Evolutionary conservation across 2,888 invertebrate species (phyloP), one percentile per base, ranked within the genome.

Genomic region (Acronicta aceris): DNA sequence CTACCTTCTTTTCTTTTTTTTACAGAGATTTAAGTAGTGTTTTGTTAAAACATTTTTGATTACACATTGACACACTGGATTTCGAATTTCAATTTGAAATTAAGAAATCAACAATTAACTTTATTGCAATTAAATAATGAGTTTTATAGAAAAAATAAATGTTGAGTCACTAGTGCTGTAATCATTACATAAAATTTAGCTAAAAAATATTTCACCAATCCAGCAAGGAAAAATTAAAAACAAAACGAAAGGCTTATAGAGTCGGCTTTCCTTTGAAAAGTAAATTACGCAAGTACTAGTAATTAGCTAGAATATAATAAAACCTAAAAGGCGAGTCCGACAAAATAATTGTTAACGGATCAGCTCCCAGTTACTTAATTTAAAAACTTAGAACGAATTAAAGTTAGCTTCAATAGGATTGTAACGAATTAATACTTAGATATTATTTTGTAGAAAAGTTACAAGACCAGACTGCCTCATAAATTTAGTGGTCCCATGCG

Each of bases 211-310:
- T 25, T 49, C 15, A 4, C 13, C 30, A 40, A 41, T 33, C n/a
- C 36, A 21, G 5, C 2, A 5, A 12, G 2, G 30, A 10, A 21
- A 51, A 63, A 42, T n/a, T 36, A 43, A 41, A n/a, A 6, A 4
- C 0, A n/a, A 56, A 43, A 12, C 12, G 12, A 4, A 57, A 49
- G 15, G 61, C 21, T 4, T 7, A 0, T 42, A n/a, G 21, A 0
- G 33, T 41, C 9, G 21, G 53, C 36, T 51, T 53, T 56, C 25
- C 3, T 42, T 56, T 38, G 21, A 25, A 27, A 25, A 38, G 21
- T 30, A 17, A 61, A 51, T 45, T 17, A 54, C 17, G 56, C 15
- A 40, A 58, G 45, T 50, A 55, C 52, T 66, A 21, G 21, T 59
- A 61, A 60, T 65, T 57, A 59, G 45, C 42, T 33, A 13, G 4